Base-by-base conservation (phyloP, 2,888 invertebrate species). In the Agriopis aurantiaria region DNA sequence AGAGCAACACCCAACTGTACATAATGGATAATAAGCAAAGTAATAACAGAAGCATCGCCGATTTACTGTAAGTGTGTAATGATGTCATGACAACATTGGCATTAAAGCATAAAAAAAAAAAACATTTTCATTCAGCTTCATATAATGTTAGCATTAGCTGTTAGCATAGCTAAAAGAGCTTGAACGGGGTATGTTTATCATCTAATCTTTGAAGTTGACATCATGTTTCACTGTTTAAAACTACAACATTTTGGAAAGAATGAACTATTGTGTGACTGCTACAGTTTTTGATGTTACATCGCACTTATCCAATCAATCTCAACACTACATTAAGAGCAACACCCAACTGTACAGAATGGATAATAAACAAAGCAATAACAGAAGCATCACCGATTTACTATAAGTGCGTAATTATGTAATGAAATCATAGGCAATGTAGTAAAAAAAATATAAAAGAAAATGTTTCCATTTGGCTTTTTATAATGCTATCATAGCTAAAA, bases 31-130 rank as follows among this genome's bases (percentile, higher is more conserved):
- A 62, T 58, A 62, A 62, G 33, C 12, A 43, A 69, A 57, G 48
- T 57, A 64, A 68, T 68, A 62, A 58, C 59, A 33, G 55, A 55
- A 65, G 52, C 61, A 65, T 65, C 48, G 49, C 43, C 61, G 62
- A 68, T 71, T 71, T 58, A 62, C 60, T 57, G 55, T 53, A 60
- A 40, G 23, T 46, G 41, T 23, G 41, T 71, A 71, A 68, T 71
- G 71, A 65, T 46, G n/a, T 65, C 59, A 67, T 67, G 23, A 59
- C 58, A 62, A 53, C 70, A 67, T 67, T 53, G 53, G 45, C 63
- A 63, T 59, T 63, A 59, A 59, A 14, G 17, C 65, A 43, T 56
- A 63, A 23, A 23, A 23, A 23, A 23, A 23, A 2, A 23, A 23
- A 23, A 23, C 2, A 2, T 23, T 23, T 23, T 2, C 17, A 23